Evolutionary conservation across 2,113 vertebrate genomes (phyloP), one percentile per base, ranked within the genome.

Genomic region (Madoqua kirkii): DNA sequence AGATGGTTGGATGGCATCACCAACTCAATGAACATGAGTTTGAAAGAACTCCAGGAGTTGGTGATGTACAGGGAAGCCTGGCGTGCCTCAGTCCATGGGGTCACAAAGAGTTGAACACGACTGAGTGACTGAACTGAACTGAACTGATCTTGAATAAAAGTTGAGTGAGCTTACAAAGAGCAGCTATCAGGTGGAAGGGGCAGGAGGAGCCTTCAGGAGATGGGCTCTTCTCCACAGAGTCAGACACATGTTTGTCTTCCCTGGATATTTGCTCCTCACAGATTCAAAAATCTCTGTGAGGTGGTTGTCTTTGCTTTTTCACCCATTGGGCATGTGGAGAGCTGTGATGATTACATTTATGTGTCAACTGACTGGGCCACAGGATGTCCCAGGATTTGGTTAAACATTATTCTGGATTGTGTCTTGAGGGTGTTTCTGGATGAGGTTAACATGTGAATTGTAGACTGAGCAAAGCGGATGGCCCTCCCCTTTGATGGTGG

Each of bases 71-170:
- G 9, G 9, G n/a, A 71, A 11, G n/a, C 33, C 33, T 36, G 64
- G n/a, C 0, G 0, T 71, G 17, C 64, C 36, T 2, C 64, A 36
- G 17, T 5, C n/a, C 33, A 67, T 21, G 17, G 33, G 3, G 8
- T 36, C 0, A 0, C 64, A 67, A 33, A 33, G 33, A 36, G 8
- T 67, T 36, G 33, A 36, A 67, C 64, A 21, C 0, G 3, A 67
- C 33, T 67, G n/a, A 64, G 33, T 0, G 1, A 71, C 64, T 36
- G 17, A 71, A 36, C n/a, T 67, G 64, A 67, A 36, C n/a, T 36
- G 64, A 71, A 71, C n/a, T 15, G 19, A 91, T 50, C 57, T 85
- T 16, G 81, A 55, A 13, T 45, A 11, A 50, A 50, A 67, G 25
- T 9, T 54, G 10, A 74, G 45, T 0, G 2, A 55, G 45, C n/a